Base-by-base conservation (phyloP, 2,888 invertebrate genomes). In the Amorpha juglandis region DNA sequence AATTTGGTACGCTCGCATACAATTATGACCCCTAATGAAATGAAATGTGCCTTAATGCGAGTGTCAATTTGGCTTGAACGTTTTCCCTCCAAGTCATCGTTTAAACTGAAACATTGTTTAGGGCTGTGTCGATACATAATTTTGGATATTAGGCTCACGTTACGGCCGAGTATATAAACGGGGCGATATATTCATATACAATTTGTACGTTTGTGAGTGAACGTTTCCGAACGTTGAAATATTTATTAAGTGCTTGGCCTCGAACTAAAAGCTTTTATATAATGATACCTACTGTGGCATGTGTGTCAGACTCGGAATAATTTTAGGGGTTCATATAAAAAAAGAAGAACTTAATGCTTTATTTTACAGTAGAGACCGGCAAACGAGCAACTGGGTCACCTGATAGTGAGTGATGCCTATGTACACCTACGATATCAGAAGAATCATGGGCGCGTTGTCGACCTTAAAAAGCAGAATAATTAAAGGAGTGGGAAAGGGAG, bases 41-140 rank as follows among this genome's bases (percentile, higher is more conserved):
- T 11, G 62, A 7, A 7, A 53, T 76, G 73, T 67, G 66, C 64
- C 55, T 62, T 62, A 72, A 63, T 67, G 64, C 64, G 58, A 62
- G 65, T 68, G 33, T 65, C 66, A 68, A 68, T 64, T 71, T 66
- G 67, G 53, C 63, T 64, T 68, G 70, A 68, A 74, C 70, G 69
- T 69, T 69, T 70, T 67, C 70, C 19, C 51, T 63, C 70, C 71
- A 72, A 72, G 75, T 73, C 74, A 75, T 78, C 75, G 77, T 78
- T 74, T 71, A 72, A 73, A 73, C 74, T 74, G 72, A 69, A 77
- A 62, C 66, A 68, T 74, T 77, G 78, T 76, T 78, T 72, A 69
- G 71, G 62, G 53, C 63, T 63, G 63, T 63, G 51, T 52, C 52
- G 62, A 52, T 66, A 66, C 53, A 63, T 63, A 66, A 66, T 66